Percentiles rank a stretch among this genome's conserved stretches.
phyloP scores from a whole-genome alignment of 2,113 vertebrate species.

The Corapipo altera region DNA sequence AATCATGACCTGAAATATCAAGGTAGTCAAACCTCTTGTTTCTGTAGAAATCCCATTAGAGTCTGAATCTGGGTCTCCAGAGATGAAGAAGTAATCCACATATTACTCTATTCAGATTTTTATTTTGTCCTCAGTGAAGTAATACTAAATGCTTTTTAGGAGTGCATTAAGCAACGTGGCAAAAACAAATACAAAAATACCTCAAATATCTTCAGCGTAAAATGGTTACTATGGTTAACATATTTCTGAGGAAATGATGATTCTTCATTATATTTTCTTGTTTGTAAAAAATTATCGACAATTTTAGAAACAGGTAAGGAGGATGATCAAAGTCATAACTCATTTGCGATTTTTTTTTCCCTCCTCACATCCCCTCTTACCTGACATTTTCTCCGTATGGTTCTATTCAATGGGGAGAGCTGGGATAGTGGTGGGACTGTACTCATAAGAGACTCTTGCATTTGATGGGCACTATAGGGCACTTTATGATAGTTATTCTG shows the following conservation, averaged over 20 bases:
- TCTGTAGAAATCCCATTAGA: neutral
- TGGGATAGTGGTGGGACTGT: neutral
- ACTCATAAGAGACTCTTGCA: fast-evolving
- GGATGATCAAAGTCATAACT: neutral
- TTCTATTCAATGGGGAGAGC: neutral
- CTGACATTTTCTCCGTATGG: neutral
- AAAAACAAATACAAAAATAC: neutral
- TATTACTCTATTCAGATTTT: neutral
- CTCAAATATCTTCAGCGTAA: neutral
- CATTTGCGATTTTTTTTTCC: neutral
- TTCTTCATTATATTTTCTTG: neutral
- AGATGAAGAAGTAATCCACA: neutral
- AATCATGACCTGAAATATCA: neutral
- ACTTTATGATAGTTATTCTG: neutral
- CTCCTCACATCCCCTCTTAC: neutral
- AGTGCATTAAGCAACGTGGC: neutral
- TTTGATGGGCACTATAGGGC: neutral
- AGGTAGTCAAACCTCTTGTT: neutral
- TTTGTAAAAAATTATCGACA: neutral
- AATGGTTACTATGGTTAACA: neutral
- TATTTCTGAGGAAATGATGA: neutral
- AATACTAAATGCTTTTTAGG: neutral
- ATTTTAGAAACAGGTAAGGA: neutral
- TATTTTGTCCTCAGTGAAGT: neutral
- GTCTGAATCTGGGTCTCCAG: neutral